Base-by-base conservation (phyloP, 1,140 invertebrate genomes). In the Dendroctonus valens region DNA sequence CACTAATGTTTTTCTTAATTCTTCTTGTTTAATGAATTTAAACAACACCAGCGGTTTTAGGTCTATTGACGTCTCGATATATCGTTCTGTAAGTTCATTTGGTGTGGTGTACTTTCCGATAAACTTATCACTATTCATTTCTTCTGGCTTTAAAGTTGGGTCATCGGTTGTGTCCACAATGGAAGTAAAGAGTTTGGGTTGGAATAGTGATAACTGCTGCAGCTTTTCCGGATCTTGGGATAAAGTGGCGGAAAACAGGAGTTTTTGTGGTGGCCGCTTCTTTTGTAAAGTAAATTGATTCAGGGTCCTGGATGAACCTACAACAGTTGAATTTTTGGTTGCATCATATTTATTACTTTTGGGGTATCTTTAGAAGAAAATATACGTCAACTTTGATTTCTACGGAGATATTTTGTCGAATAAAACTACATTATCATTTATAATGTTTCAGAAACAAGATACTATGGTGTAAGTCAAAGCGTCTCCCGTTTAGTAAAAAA, bases 181-280 rank as follows among this genome's bases (percentile, higher is more conserved):
- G 0, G 91, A 89, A 41, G 93, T 93, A 73, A 97, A 98, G 2
- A 99, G 80, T 77, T 90, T 92, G 0, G 97, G 97, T 76, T 94
- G 89, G 76, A 95, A 97, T 0, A 99, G 81, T 11, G 89, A 88
- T 67, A 98, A 83, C 63, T 89, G 85, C 71, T 93, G 88, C 37
- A 99, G 81, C 76, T 95, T 93, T 80, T 99, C 95, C 6, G 96
- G 95, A 83, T 99, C 94, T 75, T 96, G 93, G 0, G 95, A 93
- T 7, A 99, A 78, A 4, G 97, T 99, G 6, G 97, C 97, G 8
- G 96, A 98, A 75, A 98, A 97, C 7, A 99, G 80, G 6, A 99
- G 80, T 79, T 98, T 98, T 66, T 98, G 96, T 3, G 94, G 88
- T 57, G 85, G 84, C 70, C 78, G 81, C 49, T 74, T 77, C 55